A percentile compares a stretch with the other conserved stretches of the same genome.
Evolutionary conservation across 2,113 vertebrate genomes (phyloP).

Genomic region (Origma solitaria): DNA sequence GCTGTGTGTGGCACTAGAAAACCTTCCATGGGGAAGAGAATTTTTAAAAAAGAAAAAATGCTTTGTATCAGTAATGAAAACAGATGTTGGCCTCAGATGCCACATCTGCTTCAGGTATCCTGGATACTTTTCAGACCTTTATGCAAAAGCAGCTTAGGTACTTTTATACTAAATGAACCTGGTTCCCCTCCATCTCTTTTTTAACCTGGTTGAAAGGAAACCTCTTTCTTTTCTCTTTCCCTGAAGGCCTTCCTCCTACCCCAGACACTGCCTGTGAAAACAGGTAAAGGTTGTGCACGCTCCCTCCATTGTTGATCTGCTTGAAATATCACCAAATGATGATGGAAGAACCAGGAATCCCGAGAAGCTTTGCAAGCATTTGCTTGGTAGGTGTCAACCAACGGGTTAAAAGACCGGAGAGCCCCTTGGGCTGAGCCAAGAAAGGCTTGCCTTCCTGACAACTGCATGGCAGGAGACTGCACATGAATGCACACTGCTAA

Average conservation of each 20-base stretch:
- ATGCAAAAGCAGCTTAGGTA: not conserved
- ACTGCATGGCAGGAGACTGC: not conserved
- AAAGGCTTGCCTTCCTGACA: not conserved
- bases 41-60: not conserved
- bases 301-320: not conserved
- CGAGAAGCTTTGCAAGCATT: not conserved
- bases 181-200: not conserved
- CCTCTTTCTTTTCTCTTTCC: not conserved
- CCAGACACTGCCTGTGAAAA: not conserved
- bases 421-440: not conserved
- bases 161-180: not conserved
- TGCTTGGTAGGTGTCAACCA: not conserved
- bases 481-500: not conserved
- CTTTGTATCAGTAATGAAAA: not conserved
- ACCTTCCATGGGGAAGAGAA: not conserved
- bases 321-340: not conserved
- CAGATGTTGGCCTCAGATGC: not conserved
- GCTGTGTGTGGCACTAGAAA: not conserved
- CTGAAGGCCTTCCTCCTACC: not conserved
- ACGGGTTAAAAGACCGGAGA: not conserved
- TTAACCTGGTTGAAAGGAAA: not conserved
- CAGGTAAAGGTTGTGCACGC: rapidly evolving
- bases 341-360: not conserved
- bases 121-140: not conserved
- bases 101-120: not conserved